phyloP scores from a whole-genome alignment of 1,140 invertebrate species.

The Diploscapter pachys region DNA sequence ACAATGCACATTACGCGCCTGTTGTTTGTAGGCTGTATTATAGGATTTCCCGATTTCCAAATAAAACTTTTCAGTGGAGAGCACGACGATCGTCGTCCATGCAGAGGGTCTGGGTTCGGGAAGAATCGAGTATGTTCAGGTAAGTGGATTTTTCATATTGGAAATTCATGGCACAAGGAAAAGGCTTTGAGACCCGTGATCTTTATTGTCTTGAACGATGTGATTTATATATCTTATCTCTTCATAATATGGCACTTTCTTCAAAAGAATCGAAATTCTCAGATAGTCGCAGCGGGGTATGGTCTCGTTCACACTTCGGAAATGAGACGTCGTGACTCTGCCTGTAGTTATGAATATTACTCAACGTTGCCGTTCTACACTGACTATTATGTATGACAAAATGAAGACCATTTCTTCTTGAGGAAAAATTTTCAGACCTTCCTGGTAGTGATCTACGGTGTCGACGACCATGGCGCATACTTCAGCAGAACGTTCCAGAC shows the following conservation, averaged over 20 bases:
- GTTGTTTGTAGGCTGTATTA: slow-evolving; percentile 6
- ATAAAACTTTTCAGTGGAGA: slow-evolving; percentile 22
- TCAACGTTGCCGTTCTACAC: slow-evolving; percentile 8
- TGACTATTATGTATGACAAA: slow-evolving; percentile 15
- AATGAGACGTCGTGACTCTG: slow-evolving; percentile 13
- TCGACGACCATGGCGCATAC: slow-evolving; percentile 22
- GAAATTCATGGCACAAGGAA: too few species aligned
- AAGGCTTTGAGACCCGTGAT: too few species aligned
- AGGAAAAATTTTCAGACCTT: slow-evolving; percentile 5
- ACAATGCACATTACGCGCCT: slow-evolving; percentile 28
- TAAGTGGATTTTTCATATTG: too few species aligned
- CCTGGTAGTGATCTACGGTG: slow-evolving; percentile 23
- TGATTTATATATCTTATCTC: too few species aligned
- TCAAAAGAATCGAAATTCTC: neutral
- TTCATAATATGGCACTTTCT: too few species aligned
- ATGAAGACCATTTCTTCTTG: neutral
- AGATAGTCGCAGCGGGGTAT: slow-evolving; percentile 14
- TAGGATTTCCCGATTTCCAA: neutral
- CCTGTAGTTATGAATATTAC: slow-evolving; percentile 26
- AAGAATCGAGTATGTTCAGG: slow-evolving; percentile 16
- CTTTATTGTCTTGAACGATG: neutral
- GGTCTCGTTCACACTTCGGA: slow-evolving; percentile 26
- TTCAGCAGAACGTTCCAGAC: slow-evolving; percentile 27
- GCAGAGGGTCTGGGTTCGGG: slow-evolving; percentile 19
- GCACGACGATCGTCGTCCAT: slow-evolving; percentile 23